Evolutionary conservation across 2,888 invertebrate species (phyloP), one percentile per base, ranked within the genome.

Genomic region (Chrysotoxum bicinctum): DNA sequence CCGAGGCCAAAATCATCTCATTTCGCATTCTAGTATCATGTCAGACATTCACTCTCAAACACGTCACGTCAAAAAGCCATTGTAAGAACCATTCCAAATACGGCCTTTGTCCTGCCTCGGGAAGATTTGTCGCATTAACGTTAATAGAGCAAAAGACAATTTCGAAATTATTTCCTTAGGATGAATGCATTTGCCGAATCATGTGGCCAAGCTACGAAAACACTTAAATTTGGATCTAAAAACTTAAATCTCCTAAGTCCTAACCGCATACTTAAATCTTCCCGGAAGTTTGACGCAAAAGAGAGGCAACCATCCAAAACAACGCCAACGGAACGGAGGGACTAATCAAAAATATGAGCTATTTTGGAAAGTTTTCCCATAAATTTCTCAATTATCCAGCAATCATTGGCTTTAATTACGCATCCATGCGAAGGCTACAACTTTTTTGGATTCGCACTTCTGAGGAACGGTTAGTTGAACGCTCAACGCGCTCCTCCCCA

Each of bases 351-450:
- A 68, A 78, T 78, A 64, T 79, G 26, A 48, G 66, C 48, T 76
- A 77, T 68, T 64, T 72, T 58, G 45, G 50, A 37, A 85, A 85
- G 72, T 85, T 85, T 85, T 76, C 72, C 77, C 80, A 85, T 85
- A 85, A 85, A 85, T 85, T 77, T 81, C 85, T 85, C 72, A 76
- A 85, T 85, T 81, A 85, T 77, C 85, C 81, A 58, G 56, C 76
- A 85, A 85, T 85, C 81, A 85, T 85, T 85, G 85, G 64, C 81
- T 21, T 64, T 85, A 85, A 85, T 85, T 81, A 85, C 85, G 73
- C 52, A 81, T 48, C 81, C 30, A 54, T 37, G 69, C 37, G 40
- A 40, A 50, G 62, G 43, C 52, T 66, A 58, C 70, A 66, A 66
- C 52, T 37, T 40, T 54, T 23, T 21, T 10, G 66, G 48, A 50